These are phyloP conservation scores for Miniopterus natalensis DNA, from an alignment of 2,113 vertebrate species.

Conservation along the genomic window DNA sequence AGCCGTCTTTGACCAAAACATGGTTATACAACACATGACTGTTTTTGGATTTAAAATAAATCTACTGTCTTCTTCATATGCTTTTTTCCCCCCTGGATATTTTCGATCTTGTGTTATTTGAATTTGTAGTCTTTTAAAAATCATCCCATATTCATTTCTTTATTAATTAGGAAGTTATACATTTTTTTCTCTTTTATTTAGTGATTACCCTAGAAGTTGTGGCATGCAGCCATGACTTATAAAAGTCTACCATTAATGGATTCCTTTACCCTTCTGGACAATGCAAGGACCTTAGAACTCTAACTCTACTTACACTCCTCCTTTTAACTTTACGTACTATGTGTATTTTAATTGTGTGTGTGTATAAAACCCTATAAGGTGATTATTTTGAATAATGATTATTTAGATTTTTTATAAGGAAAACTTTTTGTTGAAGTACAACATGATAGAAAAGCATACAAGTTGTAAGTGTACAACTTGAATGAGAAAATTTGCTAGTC, in stretches of 20 bases:
- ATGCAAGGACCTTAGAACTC: neutral
- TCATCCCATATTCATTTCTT: neutral
- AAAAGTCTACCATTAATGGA: neutral
- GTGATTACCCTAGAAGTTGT: neutral
- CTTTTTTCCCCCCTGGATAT: neutral
- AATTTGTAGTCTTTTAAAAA: neutral
- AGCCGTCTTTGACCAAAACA: neutral
- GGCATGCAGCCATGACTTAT: neutral
- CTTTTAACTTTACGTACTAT: neutral
- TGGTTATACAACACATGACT: neutral
- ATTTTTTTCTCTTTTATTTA: neutral
- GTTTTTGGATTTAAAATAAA: slow-evolving; percentile 50
- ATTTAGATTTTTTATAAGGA: slow-evolving; percentile 11
- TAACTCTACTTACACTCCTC: neutral
- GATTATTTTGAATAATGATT: neutral
- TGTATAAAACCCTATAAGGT: neutral
- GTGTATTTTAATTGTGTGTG: neutral
- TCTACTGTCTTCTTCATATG: neutral
- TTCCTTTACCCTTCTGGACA: neutral
- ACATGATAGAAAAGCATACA: neutral
- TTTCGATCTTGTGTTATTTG: slow-evolving; percentile 33
- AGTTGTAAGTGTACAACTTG: neutral
- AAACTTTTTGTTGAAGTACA: neutral
- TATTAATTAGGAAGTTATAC: slow-evolving; percentile 9
- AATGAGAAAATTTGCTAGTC: slow-evolving; percentile 1